Percentiles rank a stretch among this genome's conserved stretches.
phyloP scores from a whole-genome alignment of 2,797 vertebrate species.

The Sphenopsis melanotis region DNA sequence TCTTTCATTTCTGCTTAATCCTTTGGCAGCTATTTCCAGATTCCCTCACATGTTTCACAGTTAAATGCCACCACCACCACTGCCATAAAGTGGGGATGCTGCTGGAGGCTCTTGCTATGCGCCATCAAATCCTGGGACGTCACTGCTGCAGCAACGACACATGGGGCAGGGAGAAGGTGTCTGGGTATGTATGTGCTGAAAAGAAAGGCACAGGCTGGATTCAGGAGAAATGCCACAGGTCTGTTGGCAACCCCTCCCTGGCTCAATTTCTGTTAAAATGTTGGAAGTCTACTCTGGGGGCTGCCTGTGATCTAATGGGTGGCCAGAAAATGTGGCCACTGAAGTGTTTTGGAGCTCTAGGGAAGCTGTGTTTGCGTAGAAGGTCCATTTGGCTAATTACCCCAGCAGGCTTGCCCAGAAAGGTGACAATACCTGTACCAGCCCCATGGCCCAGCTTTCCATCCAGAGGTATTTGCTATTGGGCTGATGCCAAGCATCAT shows the following conservation, averaged over 20 bases:
- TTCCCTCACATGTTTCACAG: not conserved
- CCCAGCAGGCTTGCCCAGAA: not conserved
- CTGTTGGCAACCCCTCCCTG: not conserved
- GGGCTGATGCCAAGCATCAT: not conserved
- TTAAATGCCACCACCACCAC: not conserved
- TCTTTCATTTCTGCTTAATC: not conserved
- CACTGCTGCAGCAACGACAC: not conserved
- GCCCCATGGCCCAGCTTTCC: not conserved
- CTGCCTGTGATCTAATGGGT: not conserved
- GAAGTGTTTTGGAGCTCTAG: not conserved
- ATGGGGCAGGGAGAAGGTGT: not conserved
- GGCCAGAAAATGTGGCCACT: not conserved
- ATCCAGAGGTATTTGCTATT: not conserved
- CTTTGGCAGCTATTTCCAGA: not conserved
- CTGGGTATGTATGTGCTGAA: not conserved
- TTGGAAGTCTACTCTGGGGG: not conserved
- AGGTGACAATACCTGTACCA: not conserved
- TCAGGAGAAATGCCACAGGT: not conserved
- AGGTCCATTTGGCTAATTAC: not conserved
- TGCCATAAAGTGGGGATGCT: not conserved
- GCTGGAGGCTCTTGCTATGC: not conserved
- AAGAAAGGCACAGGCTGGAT: not conserved
- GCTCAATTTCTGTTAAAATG: not conserved
- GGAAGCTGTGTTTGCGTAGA: constrained; percentile 22
- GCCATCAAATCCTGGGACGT: not conserved